Conservation (phyloP, 2,888 invertebrate species). For the Rotaria magnacalcarata region DNA sequence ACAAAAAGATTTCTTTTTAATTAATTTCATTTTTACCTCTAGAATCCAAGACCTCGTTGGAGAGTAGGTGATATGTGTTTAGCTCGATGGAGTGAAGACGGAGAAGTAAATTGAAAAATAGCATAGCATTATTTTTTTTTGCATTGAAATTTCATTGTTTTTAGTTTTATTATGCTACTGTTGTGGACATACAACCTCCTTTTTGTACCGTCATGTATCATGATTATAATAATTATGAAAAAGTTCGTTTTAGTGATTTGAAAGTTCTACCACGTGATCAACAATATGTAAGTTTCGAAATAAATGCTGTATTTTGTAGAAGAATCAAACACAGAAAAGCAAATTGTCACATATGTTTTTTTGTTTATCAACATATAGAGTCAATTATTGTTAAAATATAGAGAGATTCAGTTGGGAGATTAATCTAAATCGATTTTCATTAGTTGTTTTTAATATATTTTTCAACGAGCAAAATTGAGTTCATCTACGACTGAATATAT, state of each 20-base stretch:
- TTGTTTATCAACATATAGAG: too few species aligned
- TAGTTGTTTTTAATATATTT: too few species aligned
- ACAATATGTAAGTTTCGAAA: background rate
- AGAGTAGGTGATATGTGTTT: slow-evolving; percentile 27
- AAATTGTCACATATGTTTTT: too few species aligned
- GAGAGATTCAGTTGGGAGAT: too few species aligned
- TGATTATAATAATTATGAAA: slow-evolving; percentile 7
- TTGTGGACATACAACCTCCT: background rate
- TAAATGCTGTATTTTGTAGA: too few species aligned
- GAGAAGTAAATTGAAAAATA: background rate
- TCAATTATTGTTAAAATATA: too few species aligned
- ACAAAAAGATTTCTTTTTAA: background rate
- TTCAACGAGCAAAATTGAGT: too few species aligned
- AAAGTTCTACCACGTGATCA: slow-evolving; percentile 9
- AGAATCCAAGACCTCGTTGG: background rate
- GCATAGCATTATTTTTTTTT: too few species aligned
- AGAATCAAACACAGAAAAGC: too few species aligned
- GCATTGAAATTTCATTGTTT: background rate
- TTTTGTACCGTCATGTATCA: background rate
- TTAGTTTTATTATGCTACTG: background rate
- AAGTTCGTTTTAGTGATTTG: slow-evolving; percentile 13
- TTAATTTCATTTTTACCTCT: background rate
- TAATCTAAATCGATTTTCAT: too few species aligned
- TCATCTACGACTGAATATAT: too few species aligned
- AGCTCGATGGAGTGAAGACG: slow-evolving; percentile 12